Conservation (phyloP, 2,113 vertebrate genomes). For the Bos indicus region DNA sequence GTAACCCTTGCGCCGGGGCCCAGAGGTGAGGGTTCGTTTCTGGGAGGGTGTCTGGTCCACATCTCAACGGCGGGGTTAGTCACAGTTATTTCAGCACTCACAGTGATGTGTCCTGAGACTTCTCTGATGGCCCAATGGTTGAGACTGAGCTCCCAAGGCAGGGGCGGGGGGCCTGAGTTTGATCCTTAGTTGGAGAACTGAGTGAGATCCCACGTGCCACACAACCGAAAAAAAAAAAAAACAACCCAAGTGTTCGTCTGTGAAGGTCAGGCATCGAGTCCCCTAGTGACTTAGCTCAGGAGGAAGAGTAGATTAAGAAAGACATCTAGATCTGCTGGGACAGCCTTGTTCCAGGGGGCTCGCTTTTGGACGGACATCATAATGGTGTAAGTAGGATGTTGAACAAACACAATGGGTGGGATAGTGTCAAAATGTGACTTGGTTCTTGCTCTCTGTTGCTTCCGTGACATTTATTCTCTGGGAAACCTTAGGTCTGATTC, state of each 20-base stretch:
- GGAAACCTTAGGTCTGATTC: rapidly evolving
- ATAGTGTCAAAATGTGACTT: rapidly evolving
- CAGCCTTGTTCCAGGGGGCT: not conserved
- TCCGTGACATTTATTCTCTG: not conserved
- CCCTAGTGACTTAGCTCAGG: not conserved
- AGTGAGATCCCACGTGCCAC: not conserved
- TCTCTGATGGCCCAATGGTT: not conserved
- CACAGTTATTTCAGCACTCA: rapidly evolving
- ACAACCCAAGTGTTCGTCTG: not conserved
- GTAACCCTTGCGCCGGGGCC: not conserved
- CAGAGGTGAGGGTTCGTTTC: rapidly evolving
- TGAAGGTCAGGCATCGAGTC: not conserved
- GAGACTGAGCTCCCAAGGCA: not conserved
- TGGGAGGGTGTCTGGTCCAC: rapidly evolving
- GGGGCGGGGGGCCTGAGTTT: not conserved
- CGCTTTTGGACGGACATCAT: rapidly evolving
- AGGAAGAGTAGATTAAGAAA: not conserved
- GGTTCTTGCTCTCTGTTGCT: not conserved
- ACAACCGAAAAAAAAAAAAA: not conserved
- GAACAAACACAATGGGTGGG: rapidly evolving
- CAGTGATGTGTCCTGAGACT: not conserved
- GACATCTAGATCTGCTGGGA: rapidly evolving
- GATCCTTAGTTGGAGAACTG: not conserved
- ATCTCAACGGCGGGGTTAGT: rapidly evolving
- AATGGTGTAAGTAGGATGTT: not conserved